These are phyloP conservation scores for Spheniscus humboldti DNA, from an alignment of 2,797 vertebrate genomes.

Conservation along the genomic window DNA sequence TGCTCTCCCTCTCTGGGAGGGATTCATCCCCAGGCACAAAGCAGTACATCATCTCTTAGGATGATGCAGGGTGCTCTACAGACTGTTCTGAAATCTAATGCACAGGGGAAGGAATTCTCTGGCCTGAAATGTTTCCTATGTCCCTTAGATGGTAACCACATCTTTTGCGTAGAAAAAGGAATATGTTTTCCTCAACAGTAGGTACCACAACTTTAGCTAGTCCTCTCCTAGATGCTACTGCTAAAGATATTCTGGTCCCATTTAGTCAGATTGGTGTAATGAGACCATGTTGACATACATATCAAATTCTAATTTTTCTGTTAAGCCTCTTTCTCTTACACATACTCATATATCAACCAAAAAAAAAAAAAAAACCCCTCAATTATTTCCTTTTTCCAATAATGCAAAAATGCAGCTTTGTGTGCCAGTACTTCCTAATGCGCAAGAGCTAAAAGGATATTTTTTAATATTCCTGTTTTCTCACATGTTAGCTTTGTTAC, in stretches of 20 bases:
- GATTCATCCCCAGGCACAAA: neutral
- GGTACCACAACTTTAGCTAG: neutral
- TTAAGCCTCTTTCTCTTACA: neutral
- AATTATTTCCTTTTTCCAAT: neutral
- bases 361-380: too few species aligned
- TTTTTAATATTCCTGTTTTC: neutral
- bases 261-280: neutral
- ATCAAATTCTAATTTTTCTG: neutral
- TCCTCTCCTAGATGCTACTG: neutral
- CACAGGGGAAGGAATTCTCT: neutral
- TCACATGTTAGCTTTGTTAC: neutral
- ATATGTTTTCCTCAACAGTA: neutral
- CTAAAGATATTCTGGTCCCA: neutral
- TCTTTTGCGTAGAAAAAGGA: neutral
- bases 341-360: neutral
- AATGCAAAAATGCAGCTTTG: neutral
- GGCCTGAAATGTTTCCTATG: neutral
- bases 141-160: neutral
- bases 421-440: neutral
- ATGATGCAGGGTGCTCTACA: neutral
- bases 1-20: neutral
- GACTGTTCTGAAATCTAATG: neutral
- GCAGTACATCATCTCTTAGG: neutral
- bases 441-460: neutral
- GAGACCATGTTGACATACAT: accelerated